phyloP scores from a whole-genome alignment of 2,113 vertebrate species.

The Struthio camelus region DNA sequence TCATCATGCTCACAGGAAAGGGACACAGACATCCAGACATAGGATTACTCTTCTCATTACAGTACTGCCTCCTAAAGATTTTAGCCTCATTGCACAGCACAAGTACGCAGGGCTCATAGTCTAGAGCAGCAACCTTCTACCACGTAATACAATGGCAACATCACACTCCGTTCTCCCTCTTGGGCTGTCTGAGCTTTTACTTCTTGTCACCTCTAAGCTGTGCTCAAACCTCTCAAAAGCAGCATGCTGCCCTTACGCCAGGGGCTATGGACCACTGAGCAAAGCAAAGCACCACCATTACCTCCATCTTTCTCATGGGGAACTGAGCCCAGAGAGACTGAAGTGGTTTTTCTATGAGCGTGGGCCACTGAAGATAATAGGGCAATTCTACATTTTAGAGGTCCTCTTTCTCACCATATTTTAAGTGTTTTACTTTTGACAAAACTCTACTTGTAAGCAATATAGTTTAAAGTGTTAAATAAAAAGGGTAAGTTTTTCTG shows the following conservation, averaged over 20 bases:
- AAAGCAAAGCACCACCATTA: background rate
- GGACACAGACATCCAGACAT: accelerated
- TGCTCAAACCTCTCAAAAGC: background rate
- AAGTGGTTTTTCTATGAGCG: background rate
- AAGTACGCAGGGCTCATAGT: accelerated
- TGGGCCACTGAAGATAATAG: accelerated
- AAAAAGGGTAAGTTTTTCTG: background rate
- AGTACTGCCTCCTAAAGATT: background rate
- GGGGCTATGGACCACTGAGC: background rate
- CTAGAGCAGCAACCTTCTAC: background rate
- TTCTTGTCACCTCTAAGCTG: background rate
- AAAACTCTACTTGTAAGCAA: background rate
- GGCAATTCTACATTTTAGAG: background rate
- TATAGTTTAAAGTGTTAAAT: background rate
- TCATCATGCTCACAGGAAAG: background rate
- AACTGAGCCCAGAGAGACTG: background rate
- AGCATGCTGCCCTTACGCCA: background rate
- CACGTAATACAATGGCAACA: accelerated
- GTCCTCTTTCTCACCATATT: background rate
- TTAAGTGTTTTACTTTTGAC: background rate
- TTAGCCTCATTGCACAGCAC: background rate
- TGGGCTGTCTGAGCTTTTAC: background rate
- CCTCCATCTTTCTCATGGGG: background rate
- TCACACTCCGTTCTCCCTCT: background rate
- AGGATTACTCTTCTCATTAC: background rate